Evolutionary conservation across 2,797 vertebrate genomes (phyloP).

Genomic region (Loris lydekkerianus): DNA sequence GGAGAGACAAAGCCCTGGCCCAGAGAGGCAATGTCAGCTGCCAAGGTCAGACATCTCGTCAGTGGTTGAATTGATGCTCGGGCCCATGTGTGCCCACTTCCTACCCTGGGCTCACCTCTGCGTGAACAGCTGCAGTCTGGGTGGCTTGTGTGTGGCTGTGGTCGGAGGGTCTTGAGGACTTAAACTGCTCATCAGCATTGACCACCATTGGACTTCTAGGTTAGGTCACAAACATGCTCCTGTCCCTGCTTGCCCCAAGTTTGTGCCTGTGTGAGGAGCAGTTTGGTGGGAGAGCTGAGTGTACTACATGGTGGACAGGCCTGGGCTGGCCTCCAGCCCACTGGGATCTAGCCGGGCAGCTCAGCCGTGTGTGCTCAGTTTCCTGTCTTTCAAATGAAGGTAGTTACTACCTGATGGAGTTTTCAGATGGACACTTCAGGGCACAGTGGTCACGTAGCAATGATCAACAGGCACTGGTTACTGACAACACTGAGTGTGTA

Average conservation of each 20-base stretch:
- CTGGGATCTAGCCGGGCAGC: accelerated
- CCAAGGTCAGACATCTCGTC: neutral
- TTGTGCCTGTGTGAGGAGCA: too few relatives aligned
- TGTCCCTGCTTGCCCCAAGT: accelerated
- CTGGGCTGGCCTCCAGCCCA: neutral
- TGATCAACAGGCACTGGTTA: accelerated
- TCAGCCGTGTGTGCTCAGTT: neutral
- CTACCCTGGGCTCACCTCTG: too few relatives aligned
- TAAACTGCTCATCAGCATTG: neutral
- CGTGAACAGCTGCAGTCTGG: neutral
- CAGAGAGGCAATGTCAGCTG: too few relatives aligned
- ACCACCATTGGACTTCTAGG: neutral
- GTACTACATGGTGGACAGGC: accelerated
- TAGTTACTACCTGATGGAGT: accelerated
- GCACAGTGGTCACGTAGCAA: accelerated
- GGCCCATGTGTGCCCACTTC: neutral
- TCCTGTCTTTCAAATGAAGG: neutral
- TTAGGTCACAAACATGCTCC: neutral
- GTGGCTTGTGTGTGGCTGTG: too few relatives aligned
- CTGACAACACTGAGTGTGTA: accelerated
- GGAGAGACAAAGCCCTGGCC: neutral
- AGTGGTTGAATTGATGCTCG: neutral
- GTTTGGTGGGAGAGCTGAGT: too few relatives aligned
- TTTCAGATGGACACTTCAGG: too few relatives aligned
- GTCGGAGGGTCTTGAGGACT: neutral